A percentile compares a stretch with the other conserved stretches of the same genome.
phyloP scores from a whole-genome alignment of 1,140 invertebrate genomes.

The Patella vulgata region DNA sequence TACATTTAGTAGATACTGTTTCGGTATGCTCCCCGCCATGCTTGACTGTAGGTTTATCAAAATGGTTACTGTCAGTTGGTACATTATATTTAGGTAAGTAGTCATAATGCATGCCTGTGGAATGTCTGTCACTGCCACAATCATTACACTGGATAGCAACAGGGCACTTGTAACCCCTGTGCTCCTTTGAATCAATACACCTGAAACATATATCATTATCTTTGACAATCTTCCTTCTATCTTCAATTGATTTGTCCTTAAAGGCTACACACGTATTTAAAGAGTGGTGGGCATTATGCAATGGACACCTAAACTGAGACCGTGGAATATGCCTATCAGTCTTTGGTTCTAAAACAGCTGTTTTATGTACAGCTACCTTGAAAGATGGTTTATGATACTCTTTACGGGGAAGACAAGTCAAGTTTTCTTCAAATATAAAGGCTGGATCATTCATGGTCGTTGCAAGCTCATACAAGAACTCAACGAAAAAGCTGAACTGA shows the following conservation, averaged over 20 bases:
- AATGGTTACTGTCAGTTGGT: too few relatives aligned
- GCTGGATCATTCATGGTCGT: too few relatives aligned
- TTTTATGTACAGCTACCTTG: background rate
- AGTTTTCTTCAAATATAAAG: conserved; percentile 24
- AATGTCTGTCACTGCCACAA: conserved; percentile 7
- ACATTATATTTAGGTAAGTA: background rate
- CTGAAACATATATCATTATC: conserved; percentile 6
- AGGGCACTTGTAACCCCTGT: conserved; percentile 3
- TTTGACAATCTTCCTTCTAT: background rate
- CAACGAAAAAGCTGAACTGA: too few relatives aligned
- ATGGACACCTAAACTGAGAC: conserved; percentile 4
- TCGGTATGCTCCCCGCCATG: background rate
- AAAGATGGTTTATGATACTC: background rate
- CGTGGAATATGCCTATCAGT: background rate
- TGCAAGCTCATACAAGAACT: too few relatives aligned
- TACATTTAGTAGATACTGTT: conserved; percentile 8
- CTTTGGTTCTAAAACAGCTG: background rate
- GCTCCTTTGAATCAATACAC: conserved; percentile 1
- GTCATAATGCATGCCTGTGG: conserved; percentile 6
- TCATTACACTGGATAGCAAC: conserved; percentile 6
- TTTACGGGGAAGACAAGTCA: conserved; percentile 5
- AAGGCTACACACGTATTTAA: background rate
- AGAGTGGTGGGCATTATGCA: conserved; percentile 10
- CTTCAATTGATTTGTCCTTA: background rate
- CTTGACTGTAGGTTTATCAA: background rate